Conservation (phyloP, 2,888 invertebrate species). For the Macaria liturata region DNA sequence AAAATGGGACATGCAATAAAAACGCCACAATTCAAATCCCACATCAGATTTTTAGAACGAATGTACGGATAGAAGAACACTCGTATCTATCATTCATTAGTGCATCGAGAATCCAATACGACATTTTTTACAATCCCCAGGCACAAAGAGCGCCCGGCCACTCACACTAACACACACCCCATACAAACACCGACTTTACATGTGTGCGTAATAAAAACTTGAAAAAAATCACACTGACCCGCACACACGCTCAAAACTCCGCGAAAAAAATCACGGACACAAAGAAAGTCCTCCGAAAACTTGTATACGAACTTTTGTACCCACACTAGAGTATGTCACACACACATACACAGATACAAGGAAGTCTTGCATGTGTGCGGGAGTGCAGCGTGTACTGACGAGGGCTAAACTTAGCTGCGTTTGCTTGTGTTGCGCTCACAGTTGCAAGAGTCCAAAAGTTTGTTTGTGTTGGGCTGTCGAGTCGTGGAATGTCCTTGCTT, state of each 20-base stretch:
- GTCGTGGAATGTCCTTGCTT: constrained; percentile 39
- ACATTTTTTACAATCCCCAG: constrained; percentile 81
- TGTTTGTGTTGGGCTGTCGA: constrained; percentile 40
- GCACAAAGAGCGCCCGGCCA: constrained; percentile 79
- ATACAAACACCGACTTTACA: constrained; percentile 51
- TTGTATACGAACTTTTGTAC: constrained; percentile 78
- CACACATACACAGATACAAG: constrained; percentile 53
- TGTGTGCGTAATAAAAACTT: constrained; percentile 73
- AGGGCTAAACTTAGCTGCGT: constrained; percentile 76
- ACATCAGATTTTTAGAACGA: constrained; percentile 68
- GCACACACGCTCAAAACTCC: constrained; percentile 60
- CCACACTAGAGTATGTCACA: constrained; percentile 48
- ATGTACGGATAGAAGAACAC: constrained; percentile 57
- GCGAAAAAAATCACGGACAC: constrained; percentile 83
- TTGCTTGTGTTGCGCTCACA: constrained; percentile 63
- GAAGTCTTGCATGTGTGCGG: constrained; percentile 60
- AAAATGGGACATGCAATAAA: constrained; percentile 40
- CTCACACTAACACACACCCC: constrained; percentile 60
- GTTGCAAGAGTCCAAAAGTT: constrained; percentile 77
- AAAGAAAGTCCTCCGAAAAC: constrained; percentile 82
- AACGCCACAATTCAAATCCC: constrained; percentile 55
- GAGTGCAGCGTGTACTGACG: constrained; percentile 63
- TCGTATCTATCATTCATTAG: constrained; percentile 82
- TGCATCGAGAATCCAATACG: constrained; percentile 81
- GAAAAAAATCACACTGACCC: constrained; percentile 80